Evolutionary conservation across 2,888 invertebrate species (phyloP).

Genomic region (Arrhopalites spinosus): DNA sequence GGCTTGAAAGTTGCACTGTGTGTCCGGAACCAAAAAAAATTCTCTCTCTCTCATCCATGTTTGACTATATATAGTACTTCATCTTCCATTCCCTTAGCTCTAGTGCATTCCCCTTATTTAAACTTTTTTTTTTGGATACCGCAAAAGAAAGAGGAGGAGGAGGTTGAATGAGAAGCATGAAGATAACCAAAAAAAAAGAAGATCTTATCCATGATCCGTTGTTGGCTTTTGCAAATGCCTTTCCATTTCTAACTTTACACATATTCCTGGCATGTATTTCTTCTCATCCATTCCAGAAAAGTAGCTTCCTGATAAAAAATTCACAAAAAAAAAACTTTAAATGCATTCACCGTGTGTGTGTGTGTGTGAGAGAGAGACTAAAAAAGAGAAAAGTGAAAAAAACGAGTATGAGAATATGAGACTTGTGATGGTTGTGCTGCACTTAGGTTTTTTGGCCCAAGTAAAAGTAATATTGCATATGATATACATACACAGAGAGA

Average conservation of each 20-base stretch:
- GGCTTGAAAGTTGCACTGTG: constrained; percentile 8
- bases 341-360: constrained; percentile 11
- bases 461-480: background rate
- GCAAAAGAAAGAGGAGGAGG: no score
- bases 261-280: background rate
- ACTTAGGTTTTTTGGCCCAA: background rate
- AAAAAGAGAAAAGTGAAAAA: background rate
- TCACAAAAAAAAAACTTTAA: constrained; percentile 24
- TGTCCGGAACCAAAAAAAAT: constrained; percentile 15
- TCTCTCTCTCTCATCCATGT: background rate
- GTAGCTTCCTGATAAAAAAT: constrained; percentile 25
- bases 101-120: no score
- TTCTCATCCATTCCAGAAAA: constrained; percentile 5
- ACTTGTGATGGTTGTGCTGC: background rate
- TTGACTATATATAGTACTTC: no score
- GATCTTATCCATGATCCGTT: constrained; percentile 28
- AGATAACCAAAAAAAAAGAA: constrained; percentile 30
- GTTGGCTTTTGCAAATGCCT: constrained; percentile 19
- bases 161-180: no score
- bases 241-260: background rate
- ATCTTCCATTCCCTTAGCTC: no score
- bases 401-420: background rate
- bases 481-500: background rate
- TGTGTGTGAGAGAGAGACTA: background rate
- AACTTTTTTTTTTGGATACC: no score